Conservation (phyloP, 2,113 vertebrate genomes). For the Eulemur rufifrons region DNA sequence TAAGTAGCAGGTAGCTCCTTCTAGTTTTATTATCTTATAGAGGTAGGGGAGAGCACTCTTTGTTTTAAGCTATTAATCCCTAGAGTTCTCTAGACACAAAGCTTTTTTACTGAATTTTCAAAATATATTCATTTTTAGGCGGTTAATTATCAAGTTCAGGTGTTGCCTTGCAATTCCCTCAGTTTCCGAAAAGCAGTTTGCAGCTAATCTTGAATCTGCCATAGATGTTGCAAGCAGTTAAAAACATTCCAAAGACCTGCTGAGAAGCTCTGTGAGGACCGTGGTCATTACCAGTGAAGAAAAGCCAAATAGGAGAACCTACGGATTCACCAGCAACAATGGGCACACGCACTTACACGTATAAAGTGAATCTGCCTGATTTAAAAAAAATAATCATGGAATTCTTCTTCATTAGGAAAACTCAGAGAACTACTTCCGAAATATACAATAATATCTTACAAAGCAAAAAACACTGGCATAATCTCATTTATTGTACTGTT, state of each 20-base stretch:
- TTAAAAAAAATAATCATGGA: neutral
- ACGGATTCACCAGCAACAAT: neutral
- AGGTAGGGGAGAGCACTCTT: neutral
- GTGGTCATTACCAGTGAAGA: neutral
- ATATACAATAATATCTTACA: neutral
- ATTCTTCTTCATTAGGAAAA: neutral
- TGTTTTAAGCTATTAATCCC: conserved; percentile 4
- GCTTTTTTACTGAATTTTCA: neutral
- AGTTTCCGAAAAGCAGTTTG: neutral
- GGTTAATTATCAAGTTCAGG: neutral
- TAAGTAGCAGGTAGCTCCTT: neutral
- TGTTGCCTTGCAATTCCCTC: neutral
- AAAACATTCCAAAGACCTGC: neutral
- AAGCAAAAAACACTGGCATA: neutral
- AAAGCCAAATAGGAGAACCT: neutral
- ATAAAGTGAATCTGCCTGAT: neutral
- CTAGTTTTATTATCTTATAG: neutral
- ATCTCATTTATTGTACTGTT: conserved; percentile 43
- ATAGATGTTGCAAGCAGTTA: neutral
- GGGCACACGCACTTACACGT: neutral
- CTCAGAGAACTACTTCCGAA: neutral
- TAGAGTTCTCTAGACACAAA: neutral
- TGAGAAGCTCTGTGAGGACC: neutral
- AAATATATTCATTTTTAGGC: neutral
- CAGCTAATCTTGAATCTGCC: neutral